Evolutionary conservation across 2,797 vertebrate genomes (phyloP), one percentile per base, ranked within the genome.

Genomic region (Coracias cyanogaster): DNA sequence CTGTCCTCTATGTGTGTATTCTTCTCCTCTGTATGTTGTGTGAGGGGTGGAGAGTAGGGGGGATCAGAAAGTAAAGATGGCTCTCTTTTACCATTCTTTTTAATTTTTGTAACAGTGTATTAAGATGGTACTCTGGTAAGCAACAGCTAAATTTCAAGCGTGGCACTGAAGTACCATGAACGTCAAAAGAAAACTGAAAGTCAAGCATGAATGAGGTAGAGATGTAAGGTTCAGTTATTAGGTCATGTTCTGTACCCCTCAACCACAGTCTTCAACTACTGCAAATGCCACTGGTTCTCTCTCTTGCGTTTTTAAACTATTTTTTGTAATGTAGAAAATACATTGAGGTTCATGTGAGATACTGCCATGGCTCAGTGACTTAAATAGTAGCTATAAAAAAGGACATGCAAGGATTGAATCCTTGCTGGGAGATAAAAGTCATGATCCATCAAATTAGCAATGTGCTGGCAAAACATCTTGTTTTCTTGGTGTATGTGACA

Each of bases 381-480:
- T 87, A 91, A 86, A 43, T 48, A 58, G 48, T 51, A 70, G 48
- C 89, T 45, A 37, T 84, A 74, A 82, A 82, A 90, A 92, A 77
- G 62, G 64, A 82, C 55, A 70, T 19, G 10, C 15, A 54, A 84
- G 46, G 71, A 92, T 55, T 0, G 0, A 84, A 77, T 89, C 66
- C 62, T 79, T 58, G 62, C 46, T 82, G 77, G 46, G 43, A 90
- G 35, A 79, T 73, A 89, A 84, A 90, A 90, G 41, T 84, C 46
- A 71, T 4, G 9, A 83, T 78, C 76, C 62, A 83, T 90, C 69
- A 78, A 76, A 78, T 91, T 49, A 81, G 69, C 89, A 95, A 81
- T 83, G 35, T 86, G 29, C 61, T 94, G 76, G 52, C 52, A 90
- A 93, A 93, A 71, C 65, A 57, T 57, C 82, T 95, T 91, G 48